Evolutionary conservation across 2,797 vertebrate species (phyloP), one percentile per base, ranked within the genome.

Genomic region (Distichodus sexfasciatus): DNA sequence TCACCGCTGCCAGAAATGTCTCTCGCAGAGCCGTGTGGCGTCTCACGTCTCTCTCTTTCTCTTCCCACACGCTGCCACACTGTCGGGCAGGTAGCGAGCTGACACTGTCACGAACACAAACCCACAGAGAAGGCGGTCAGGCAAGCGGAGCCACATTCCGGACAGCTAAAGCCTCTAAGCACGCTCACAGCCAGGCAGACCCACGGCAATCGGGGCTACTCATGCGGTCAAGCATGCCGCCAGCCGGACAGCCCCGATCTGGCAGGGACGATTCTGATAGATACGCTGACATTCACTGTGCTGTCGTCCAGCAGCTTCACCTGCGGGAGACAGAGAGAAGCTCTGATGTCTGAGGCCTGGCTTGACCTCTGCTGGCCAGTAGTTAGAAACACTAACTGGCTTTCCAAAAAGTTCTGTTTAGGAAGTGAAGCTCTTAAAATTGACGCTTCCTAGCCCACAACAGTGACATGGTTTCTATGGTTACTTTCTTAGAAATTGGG

Each of bases 151-250:
- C 47, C 23, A 28, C 41, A 41, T 66, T 65, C n/a, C 26, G 38
- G 66, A 57, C 55, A 55, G 53, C 66, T 73, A 74, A 74, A 77
- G 40, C 66, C 75, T 76, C 58, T 59, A 65, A 58, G 64, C 54
- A 62, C 54, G 38, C 41, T 50, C 24, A 33, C 31, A 60, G 38
- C 33, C 66, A 62, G 38, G 33, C 24, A 23, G 54, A 53, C 44
- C 44, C 66, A 66, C 47, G 51, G 53, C 58, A 59, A 62, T 54
- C n/a, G n/a, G n/a, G 35, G 57, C 57, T 54, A 29, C 48, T 71
- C 54, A 61, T 69, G 71, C 59, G 64, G 50, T 58, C 54, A 69
- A 57, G 61, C 65, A 66, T 71, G 71, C 15, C 48, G 33, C 63
- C 36, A 0, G 59, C 63, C 36, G 1, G 59, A 41, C 47, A 47